These are phyloP conservation scores for Xiphorhynchus erythropygius DNA, from an alignment of 2,797 vertebrate species.

Conservation along the genomic window DNA sequence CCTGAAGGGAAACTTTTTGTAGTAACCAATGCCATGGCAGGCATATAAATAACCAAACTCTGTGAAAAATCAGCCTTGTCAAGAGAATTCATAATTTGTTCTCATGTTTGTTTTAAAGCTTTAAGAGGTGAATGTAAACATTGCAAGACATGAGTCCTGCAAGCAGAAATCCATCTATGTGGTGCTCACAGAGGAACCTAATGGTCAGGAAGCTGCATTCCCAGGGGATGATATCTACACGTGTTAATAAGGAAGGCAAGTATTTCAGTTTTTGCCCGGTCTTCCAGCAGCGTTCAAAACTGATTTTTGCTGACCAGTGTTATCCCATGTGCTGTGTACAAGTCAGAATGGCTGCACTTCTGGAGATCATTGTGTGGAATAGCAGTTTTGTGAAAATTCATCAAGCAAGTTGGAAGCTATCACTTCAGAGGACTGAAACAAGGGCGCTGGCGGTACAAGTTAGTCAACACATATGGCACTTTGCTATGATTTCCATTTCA, in stretches of 20 bases:
- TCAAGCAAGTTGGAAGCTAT: background rate
- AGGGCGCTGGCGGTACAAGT: background rate
- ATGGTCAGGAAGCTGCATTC: background rate
- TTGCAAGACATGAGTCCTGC: accelerated
- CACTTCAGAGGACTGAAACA: background rate
- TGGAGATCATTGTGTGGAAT: background rate
- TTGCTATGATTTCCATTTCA: slow-evolving; percentile 39
- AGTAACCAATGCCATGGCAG: accelerated
- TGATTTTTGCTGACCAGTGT: background rate
- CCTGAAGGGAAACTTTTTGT: background rate
- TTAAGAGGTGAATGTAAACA: background rate
- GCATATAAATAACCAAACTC: background rate
- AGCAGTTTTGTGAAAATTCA: background rate
- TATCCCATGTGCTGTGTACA: background rate
- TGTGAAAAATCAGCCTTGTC: background rate
- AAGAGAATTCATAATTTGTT: background rate
- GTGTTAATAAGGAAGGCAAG: background rate
- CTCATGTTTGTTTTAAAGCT: background rate
- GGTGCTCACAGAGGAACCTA: background rate
- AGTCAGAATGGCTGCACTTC: background rate
- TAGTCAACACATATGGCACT: slow-evolving; percentile 35
- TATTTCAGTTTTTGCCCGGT: background rate
- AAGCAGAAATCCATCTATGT: background rate
- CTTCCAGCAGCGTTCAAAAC: background rate
- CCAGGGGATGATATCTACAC: background rate